Conservation (phyloP, 2,888 invertebrate genomes). For the Drosophila peninsularis region DNA sequence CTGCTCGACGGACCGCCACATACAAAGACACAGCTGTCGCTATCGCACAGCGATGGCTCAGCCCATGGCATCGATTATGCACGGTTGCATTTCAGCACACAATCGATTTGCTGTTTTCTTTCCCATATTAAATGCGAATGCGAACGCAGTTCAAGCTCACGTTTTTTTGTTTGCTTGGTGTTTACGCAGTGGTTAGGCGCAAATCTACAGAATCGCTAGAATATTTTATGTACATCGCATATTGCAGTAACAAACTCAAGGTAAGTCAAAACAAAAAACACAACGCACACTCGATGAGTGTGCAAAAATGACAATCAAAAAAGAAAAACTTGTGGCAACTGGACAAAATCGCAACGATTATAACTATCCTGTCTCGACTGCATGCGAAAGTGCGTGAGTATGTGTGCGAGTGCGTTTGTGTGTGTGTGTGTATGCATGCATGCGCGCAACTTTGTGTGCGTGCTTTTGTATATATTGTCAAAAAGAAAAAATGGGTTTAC, state of each 20-base stretch:
- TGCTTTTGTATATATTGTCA: conserved; percentile 36
- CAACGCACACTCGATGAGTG: conserved; percentile 27
- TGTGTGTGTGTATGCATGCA: neutral
- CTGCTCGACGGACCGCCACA: conserved; percentile 29
- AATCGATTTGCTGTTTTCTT: conserved; percentile 22
- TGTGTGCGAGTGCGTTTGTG: neutral
- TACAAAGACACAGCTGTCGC: neutral
- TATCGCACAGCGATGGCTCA: neutral
- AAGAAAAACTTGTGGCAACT: conserved; percentile 8
- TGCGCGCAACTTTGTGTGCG: conserved; percentile 11
- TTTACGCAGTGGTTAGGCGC: conserved; percentile 40
- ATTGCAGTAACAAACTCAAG: conserved; percentile 44
- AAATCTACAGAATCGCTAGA: conserved; percentile 22
- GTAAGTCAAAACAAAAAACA: conserved; percentile 39
- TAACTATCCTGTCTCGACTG: conserved; percentile 26
- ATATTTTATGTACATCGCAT: conserved; percentile 39
- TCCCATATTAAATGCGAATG: conserved; percentile 24
- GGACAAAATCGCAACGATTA: conserved; percentile 19
- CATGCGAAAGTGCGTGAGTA: conserved; percentile 9
- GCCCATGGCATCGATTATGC: conserved; percentile 8
- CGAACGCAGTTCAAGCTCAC: conserved; percentile 46
- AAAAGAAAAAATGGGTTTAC: conserved; percentile 47
- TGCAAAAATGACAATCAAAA: conserved; percentile 9
- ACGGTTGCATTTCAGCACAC: neutral
- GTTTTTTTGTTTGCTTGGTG: conserved; percentile 46